Evolutionary conservation across 1,140 invertebrate species (phyloP), one percentile per base, ranked within the genome.

Genomic region (Glossosoma conforme): DNA sequence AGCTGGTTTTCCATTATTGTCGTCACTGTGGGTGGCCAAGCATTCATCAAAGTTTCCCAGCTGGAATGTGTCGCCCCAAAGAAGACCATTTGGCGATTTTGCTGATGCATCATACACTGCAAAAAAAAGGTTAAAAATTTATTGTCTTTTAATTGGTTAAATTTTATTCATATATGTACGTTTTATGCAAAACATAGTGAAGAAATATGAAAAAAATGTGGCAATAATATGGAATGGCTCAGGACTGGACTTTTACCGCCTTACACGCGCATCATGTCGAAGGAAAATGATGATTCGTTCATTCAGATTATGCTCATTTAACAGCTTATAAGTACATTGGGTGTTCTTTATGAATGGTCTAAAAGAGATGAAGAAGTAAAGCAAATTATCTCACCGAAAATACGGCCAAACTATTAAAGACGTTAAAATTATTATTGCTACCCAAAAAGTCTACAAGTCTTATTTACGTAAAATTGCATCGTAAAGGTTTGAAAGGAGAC

Each of bases 1-100:
- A 2, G 51, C 48, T 17, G 21, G 9, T 61, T 13, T 5, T 11
- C 67, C 49, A 0, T 58, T 54, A 11, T 62, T 58, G 33, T 60
- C 61, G 1, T 64, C 68, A 10, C 66, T 65, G 13, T 65, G 64
- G 5, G 64, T 52, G 9, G 53, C 44, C 0, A 84, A 60, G 49
- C 83, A 86, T 64, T 86, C 80, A 58, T 86, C 82, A 57, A 80
- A 85, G 62, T 85, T 84, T 3, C 82, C 83, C 20, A 86, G 63
- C 42, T 84, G 79, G 62, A 79, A 84, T 2, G 73, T 73, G 2
- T 78, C 76, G 2, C 80, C 82, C 37, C 72, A 77, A 0, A 84
- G 66, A 5, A 84, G 61, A 5, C 82, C 82, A 46, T 72, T 69
- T 1, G 82, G 78, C 20, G 79, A 77, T 60, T 83, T 83, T 0